phyloP scores from a whole-genome alignment of 2,113 vertebrate genomes.

The Salvelinus sp. region DNA sequence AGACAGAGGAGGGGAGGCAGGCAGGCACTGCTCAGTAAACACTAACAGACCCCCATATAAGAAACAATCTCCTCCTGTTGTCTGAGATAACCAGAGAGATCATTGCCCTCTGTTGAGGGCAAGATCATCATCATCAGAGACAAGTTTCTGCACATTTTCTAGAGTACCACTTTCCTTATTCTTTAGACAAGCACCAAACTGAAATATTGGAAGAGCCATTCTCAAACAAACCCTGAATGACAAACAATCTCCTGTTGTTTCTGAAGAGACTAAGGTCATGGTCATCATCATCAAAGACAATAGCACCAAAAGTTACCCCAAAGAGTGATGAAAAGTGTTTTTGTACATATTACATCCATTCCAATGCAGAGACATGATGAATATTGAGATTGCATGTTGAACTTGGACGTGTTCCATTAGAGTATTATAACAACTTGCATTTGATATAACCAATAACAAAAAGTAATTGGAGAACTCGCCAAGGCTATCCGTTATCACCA shows the following conservation, averaged over 20 bases:
- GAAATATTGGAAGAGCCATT: no score
- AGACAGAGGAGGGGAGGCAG: background rate
- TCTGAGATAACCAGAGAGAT: constrained; percentile 52
- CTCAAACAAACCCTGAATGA: no score
- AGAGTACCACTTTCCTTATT: no score
- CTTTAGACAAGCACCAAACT: no score
- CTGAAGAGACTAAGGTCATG: background rate
- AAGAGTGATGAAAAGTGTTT: constrained; percentile 56
- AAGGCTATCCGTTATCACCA: no score
- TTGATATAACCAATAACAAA: no score
- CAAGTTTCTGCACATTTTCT: constrained; percentile 45
- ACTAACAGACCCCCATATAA: constrained; percentile 40
- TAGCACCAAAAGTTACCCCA: background rate
- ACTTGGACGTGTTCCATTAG: no score
- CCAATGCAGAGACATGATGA: constrained; percentile 17
- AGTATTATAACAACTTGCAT: no score
- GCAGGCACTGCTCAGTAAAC: background rate
- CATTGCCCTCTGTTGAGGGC: constrained; percentile 47
- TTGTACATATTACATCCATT: constrained; percentile 49
- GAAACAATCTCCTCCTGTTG: constrained; percentile 65
- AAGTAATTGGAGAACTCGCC: no score
- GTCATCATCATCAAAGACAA: background rate
- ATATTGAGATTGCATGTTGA: background rate
- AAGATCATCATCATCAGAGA: constrained; percentile 61
- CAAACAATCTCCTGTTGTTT: constrained; percentile 11